Conservation (phyloP, 1,140 invertebrate genomes). For the Drosophila leontia region DNA sequence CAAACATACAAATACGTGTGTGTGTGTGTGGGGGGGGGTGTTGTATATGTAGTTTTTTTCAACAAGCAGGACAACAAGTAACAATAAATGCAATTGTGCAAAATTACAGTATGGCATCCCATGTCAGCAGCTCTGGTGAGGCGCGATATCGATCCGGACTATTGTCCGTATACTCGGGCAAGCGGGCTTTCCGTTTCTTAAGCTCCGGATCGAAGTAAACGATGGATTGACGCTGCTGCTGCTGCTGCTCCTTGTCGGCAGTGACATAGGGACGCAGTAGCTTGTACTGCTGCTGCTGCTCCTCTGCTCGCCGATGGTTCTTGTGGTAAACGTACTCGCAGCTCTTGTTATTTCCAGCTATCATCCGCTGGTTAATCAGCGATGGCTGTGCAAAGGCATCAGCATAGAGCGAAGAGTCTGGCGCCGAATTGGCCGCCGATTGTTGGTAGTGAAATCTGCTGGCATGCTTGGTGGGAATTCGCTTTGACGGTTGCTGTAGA, state of each 20-base stretch:
- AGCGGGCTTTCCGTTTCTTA: slow-evolving; percentile 49
- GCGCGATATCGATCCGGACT: slow-evolving; percentile 29
- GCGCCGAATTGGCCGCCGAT: slow-evolving; percentile 24
- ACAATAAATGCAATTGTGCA: slow-evolving; percentile 28
- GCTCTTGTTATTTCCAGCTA: slow-evolving; percentile 36
- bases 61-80: slow-evolving; percentile 50
- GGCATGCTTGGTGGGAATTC: slow-evolving; percentile 41
- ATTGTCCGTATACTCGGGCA: slow-evolving; percentile 49
- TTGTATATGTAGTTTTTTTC: slow-evolving; percentile 30
- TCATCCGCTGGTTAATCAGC: slow-evolving; percentile 12
- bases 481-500: slow-evolving; percentile 30
- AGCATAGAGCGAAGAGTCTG: slow-evolving; percentile 27
- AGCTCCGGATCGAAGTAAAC: slow-evolving; percentile 38
- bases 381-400: slow-evolving; percentile 34
- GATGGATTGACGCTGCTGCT: slow-evolving; percentile 6
- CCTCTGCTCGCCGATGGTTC: slow-evolving; percentile 1
- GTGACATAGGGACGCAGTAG: slow-evolving; percentile 9
- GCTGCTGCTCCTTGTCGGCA: slow-evolving; percentile 28
- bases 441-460: slow-evolving; percentile 30
- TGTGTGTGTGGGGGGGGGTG: slow-evolving; percentile 12
- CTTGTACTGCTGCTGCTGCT: slow-evolving; percentile 26
- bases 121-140: slow-evolving; percentile 40
- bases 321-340: slow-evolving; percentile 45
- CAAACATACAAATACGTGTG: slow-evolving; percentile 41
- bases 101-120: slow-evolving; percentile 73